Conservation (phyloP, 2,113 vertebrate genomes). For the Proteles cristata region DNA sequence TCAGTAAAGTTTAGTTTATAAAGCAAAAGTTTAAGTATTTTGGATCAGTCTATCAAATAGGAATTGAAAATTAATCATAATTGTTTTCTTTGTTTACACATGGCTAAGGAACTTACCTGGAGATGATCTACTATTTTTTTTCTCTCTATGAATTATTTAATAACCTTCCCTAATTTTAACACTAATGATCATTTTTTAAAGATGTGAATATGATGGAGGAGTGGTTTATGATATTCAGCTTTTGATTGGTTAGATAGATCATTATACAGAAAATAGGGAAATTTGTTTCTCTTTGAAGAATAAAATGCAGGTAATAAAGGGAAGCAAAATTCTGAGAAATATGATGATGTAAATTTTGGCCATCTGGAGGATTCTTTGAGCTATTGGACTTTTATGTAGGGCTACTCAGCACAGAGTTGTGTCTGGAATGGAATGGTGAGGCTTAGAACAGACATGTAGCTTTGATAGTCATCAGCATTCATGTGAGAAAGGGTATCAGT, state of each 20-base stretch:
- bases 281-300: background rate
- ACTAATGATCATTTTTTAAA: background rate
- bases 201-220: background rate
- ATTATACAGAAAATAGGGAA: background rate
- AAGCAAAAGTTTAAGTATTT: background rate
- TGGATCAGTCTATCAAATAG: background rate
- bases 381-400: background rate
- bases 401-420: background rate
- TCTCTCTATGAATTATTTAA: background rate
- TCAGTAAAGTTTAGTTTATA: background rate
- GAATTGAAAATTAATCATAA: background rate
- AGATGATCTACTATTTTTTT: background rate
- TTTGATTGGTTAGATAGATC: background rate
- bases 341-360: background rate
- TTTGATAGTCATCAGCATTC: background rate
- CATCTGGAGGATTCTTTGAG: background rate
- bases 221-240: background rate
- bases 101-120: background rate
- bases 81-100: background rate
- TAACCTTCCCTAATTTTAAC: background rate
- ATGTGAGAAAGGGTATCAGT: background rate
- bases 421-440: background rate
- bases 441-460: background rate
- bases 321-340: background rate
- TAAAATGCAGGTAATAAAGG: background rate